These are phyloP conservation scores for Drosophila sulfurigaster DNA, from an alignment of 1,140 invertebrate species.

Conservation along the genomic window DNA sequence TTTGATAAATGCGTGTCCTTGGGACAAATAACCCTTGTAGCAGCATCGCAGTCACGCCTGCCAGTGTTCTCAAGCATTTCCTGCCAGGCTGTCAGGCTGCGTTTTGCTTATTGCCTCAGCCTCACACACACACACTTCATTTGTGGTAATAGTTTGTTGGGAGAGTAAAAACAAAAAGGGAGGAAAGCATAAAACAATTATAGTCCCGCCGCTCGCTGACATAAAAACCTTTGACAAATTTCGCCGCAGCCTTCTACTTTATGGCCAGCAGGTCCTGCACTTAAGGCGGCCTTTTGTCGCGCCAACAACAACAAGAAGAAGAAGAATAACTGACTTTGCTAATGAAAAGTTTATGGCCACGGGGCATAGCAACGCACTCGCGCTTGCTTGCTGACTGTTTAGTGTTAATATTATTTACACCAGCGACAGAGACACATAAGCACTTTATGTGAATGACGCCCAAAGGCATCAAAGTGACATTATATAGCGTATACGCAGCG, in stretches of 20 bases:
- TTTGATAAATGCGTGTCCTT: conserved; percentile 25
- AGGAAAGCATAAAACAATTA: conserved; percentile 78
- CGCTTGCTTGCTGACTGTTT: conserved; percentile 39
- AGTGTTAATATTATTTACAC: conserved; percentile 82
- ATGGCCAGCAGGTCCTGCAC: conserved; percentile 38
- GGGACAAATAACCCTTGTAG: conserved; percentile 22
- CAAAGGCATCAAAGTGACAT: conserved; percentile 74
- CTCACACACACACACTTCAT: conserved; percentile 64
- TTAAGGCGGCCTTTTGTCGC: conserved; percentile 64
- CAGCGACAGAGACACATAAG: conserved; percentile 68
- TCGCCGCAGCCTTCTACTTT: conserved; percentile 44
- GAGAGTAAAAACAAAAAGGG: conserved; percentile 67
- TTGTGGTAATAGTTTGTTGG: conserved; percentile 69
- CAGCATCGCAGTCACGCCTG: conserved; percentile 17
- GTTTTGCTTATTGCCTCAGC: conserved; percentile 24
- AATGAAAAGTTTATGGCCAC: conserved; percentile 80
- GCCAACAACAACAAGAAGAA: conserved; percentile 31
- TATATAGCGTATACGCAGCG: conserved; percentile 69
- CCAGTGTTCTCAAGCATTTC: not conserved
- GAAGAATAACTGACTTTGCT: conserved; percentile 65
- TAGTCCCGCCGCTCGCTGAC: conserved; percentile 70
- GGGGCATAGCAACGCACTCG: conserved; percentile 36
- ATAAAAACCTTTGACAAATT: conserved; percentile 81
- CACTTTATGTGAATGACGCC: conserved; percentile 80
- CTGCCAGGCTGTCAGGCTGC: conserved; percentile 4